Base-by-base conservation (phyloP, 2,113 vertebrate genomes). In the Thinocorus orbignyianus region DNA sequence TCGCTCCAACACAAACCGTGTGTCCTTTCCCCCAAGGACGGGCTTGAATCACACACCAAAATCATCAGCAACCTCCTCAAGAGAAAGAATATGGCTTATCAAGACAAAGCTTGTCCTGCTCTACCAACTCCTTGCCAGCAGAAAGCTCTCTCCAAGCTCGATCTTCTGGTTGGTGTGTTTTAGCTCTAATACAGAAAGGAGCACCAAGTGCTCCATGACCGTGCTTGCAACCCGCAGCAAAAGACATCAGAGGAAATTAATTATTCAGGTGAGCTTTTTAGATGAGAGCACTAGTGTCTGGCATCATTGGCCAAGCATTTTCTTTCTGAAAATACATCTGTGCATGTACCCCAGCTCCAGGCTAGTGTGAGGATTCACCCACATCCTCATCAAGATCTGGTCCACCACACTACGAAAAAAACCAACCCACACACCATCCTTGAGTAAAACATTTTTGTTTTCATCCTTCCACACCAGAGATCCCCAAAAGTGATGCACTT, bases 1-100 rank as follows among this genome's bases (percentile, higher is more conserved):
- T 17, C 13, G 2, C 4, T 11, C 58, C 54, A 17, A n/a, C 17
- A 6, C 1, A 1, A 2, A 3, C 2, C 0, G 0, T 12, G 19
- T 54, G 42, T 9, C 12, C 6, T 13, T 30, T 14, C 25, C 26
- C 17, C 2, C 4, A 49, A 30, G 10, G 20, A 0, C 5, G n/a
- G 42, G 5, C 12, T 39, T 7, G 23, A 24, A 16, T 51, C 3
- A 2, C 57, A 13, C 1, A 7, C 70, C 31, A 55, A 49, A 77
- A 61, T 1, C 33, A 72, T 20, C 25, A 51, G n/a, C 5, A 9
- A 13, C 11, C 24, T n/a, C 24, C 31, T 14, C 11, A 7, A 18
- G 44, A n/a, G 46, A 55, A 30, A 33, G 31, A 51, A n/a, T 37
- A 18, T 20, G 10, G 6, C 17, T 76, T 46, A 1, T 7, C 11